Base-by-base conservation (phyloP, 2,797 vertebrate species). In the Helostoma temminkii region DNA sequence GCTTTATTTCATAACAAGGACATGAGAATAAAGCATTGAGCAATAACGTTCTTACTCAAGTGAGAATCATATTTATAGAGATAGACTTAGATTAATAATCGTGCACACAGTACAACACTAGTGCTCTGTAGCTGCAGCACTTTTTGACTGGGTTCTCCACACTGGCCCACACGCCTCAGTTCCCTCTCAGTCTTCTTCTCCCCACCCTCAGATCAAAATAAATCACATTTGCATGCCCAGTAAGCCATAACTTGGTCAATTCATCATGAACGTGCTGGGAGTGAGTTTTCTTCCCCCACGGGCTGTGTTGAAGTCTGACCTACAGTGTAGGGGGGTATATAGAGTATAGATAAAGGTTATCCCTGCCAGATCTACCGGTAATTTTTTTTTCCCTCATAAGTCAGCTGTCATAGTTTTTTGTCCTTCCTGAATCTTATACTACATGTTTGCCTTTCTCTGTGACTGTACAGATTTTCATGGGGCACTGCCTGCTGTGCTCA, bases 181-280 rank as follows among this genome's bases (percentile, higher is more conserved):
- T 60, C 30, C 41, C 18, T 36, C 24, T 69, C 52, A 61, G 10
- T 68, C 54, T 60, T 43, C 37, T 50, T 32, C 14, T 14, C 21
- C 4, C 37, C 41, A 12, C 14, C 18, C 32, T 24, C 16, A 41
- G 24, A 59, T 80, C 34, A 24, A 76, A 82, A 76, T 61, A 74
- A 63, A 81, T 80, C 66, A 46, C 22, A 75, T 76, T 74, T 81
- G 43, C 26, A 66, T 60, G 50, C n/a, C 68, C 76, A 69, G 65
- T 36, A 75, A 73, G 48, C 71, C 22, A 16, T 43, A 64, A 58
- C 66, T 43, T 64, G 39, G 50, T 42, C 50, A 74, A 56, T 80
- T 71, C 42, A 64, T 83, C 66, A 65, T 66, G 36, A 56, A 68
- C 15, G 72, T 21, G 43, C 48, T 60, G 48, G 25, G 32, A 76